Evolutionary conservation across 2,113 vertebrate species (phyloP).

Genomic region (Ifrita kowaldi): DNA sequence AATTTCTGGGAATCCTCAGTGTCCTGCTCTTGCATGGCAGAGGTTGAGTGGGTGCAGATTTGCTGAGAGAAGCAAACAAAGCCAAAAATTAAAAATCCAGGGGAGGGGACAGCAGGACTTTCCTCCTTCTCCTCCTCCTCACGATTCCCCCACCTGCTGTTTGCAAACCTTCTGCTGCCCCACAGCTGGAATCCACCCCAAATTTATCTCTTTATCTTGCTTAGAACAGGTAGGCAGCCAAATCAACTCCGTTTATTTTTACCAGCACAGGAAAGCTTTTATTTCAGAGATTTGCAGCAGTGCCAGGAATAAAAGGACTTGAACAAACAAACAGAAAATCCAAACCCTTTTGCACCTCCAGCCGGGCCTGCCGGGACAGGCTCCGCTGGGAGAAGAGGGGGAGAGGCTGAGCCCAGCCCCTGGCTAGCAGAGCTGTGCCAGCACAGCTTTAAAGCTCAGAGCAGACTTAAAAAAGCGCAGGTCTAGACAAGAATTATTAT

Average conservation of each 20-base stretch:
- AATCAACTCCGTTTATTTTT: not conserved
- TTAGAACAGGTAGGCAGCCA: not conserved
- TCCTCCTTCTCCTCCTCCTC: not conserved
- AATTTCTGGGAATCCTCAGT: not conserved
- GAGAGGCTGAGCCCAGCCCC: slow-evolving; percentile 31
- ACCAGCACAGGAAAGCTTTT: slow-evolving; percentile 2
- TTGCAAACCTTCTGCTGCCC: not conserved
- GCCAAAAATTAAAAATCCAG: not conserved
- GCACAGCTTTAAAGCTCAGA: not conserved
- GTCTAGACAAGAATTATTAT: slow-evolving; percentile 21
- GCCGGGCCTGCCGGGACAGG: slow-evolving; percentile 37
- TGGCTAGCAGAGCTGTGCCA: not conserved
- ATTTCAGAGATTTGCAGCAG: not conserved
- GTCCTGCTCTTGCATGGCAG: not conserved
- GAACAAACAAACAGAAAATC: slow-evolving; percentile 20
- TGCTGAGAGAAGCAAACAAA: not conserved
- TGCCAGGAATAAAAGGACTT: slow-evolving; percentile 13
- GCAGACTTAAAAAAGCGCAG: slow-evolving; percentile 13
- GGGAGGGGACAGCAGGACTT: not conserved
- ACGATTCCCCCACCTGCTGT: fast-evolving
- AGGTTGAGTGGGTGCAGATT: not conserved
- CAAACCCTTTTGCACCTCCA: not conserved
- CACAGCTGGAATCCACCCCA: not conserved
- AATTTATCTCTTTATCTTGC: not conserved
- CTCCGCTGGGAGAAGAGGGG: not conserved